A percentile compares a stretch with the other conserved stretches of the same genome.
Evolutionary conservation across 2,888 invertebrate genomes (phyloP).

Genomic region (Cheilosia urbana): DNA sequence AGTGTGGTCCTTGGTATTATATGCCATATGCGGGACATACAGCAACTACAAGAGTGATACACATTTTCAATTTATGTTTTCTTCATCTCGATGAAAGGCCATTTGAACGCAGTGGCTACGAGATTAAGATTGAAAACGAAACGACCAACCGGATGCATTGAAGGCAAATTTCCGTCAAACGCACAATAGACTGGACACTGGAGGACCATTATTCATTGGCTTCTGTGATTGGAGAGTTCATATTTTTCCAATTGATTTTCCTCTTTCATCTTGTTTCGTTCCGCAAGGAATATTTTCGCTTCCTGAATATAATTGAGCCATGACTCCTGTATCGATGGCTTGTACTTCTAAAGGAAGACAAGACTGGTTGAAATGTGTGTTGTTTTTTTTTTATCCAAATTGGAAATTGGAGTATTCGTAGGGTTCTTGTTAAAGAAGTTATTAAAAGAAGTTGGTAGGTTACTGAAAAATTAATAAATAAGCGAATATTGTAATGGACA

Average conservation of each 20-base stretch:
- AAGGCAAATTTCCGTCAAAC: slow-evolving; percentile 55
- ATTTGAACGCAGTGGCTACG: neutral
- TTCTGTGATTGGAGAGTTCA: slow-evolving; percentile 43
- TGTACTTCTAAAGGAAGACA: slow-evolving; percentile 5
- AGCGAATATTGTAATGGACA: no score
- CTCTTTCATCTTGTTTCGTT: slow-evolving; percentile 10
- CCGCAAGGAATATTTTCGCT: slow-evolving; percentile 42
- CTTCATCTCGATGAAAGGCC: slow-evolving; percentile 28
- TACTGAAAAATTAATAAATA: no score
- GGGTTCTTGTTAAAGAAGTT: neutral
- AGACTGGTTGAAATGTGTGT: neutral
- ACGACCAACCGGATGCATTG: slow-evolving; percentile 64
- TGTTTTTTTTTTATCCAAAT: neutral
- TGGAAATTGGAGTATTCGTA: neutral
- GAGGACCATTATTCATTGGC: slow-evolving; percentile 56
- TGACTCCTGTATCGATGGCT: slow-evolving; percentile 16
- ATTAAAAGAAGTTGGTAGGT: neutral
- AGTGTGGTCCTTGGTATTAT: neutral
- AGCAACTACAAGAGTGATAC: slow-evolving; percentile 6
- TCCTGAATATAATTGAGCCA: slow-evolving; percentile 44
- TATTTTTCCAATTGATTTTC: slow-evolving; percentile 14
- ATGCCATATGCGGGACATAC: neutral
- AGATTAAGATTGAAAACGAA: slow-evolving; percentile 27
- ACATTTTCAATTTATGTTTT: slow-evolving; percentile 46
- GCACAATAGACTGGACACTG: slow-evolving; percentile 16